These are phyloP conservation scores for Sphaeridia pumilis DNA, from an alignment of 2,888 invertebrate species.

Conservation along the genomic window DNA sequence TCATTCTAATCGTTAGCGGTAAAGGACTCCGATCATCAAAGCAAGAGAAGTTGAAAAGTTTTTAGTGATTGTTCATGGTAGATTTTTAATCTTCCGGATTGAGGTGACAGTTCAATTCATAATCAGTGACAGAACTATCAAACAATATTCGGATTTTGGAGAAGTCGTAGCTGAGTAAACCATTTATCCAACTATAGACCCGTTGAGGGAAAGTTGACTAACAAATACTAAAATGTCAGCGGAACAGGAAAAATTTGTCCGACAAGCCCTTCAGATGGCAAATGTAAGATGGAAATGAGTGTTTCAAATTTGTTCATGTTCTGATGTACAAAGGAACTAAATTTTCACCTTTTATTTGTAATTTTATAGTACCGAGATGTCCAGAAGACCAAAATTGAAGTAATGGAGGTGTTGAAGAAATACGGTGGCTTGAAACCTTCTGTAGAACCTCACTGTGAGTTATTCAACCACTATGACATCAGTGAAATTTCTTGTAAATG, in stretches of 20 bases:
- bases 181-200: too few species aligned
- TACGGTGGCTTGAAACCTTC: conserved; percentile 56
- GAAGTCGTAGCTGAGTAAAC: too few species aligned
- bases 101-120: too few species aligned
- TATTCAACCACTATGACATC: too few species aligned
- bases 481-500: background rate
- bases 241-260: conserved; percentile 9
- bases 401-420: conserved; percentile 50
- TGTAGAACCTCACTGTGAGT: conserved; percentile 58
- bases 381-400: conserved; percentile 54
- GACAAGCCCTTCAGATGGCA: conserved; percentile 5
- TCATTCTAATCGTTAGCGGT: too few species aligned
- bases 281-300: conserved; percentile 4
- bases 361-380: conserved; percentile 55
- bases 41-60: too few species aligned
- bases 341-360: background rate
- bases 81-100: too few species aligned
- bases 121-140: too few species aligned
- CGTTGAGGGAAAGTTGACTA: background rate
- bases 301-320: background rate
- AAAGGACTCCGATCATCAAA: too few species aligned
- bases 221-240: conserved; percentile 7
- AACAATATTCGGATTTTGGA: too few species aligned
- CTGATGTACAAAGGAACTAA: background rate
- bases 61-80: too few species aligned